Conservation (phyloP, 1,140 invertebrate genomes). For the Araneus ventricosus region DNA sequence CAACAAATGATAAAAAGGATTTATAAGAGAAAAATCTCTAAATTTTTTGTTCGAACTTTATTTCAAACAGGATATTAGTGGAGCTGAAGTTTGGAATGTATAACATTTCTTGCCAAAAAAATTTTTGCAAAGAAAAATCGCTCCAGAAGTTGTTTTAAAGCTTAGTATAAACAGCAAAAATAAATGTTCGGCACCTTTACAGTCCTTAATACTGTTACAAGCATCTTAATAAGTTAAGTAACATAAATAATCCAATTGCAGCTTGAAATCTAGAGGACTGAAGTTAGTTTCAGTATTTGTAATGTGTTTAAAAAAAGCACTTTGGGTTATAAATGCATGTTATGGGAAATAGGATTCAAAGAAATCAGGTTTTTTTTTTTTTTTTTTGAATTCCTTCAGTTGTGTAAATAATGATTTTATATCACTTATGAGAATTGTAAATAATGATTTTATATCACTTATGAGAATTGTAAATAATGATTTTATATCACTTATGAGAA, state of each 20-base stretch:
- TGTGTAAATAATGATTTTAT: no score
- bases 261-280: not conserved
- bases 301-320: no score
- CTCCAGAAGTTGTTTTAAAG: not conserved
- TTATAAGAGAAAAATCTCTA: not conserved
- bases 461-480: no score
- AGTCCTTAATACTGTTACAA: conserved; percentile 9
- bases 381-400: no score
- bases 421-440: no score
- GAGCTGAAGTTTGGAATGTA: conserved; percentile 22
- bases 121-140: not conserved
- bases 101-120: not conserved
- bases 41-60: not conserved
- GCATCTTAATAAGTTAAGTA: conserved; percentile 27
- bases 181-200: not conserved
- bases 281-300: no score
- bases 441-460: no score
- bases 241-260: conserved; percentile 18
- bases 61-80: not conserved
- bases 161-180: conserved; percentile 10
- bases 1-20: not conserved
- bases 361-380: no score
- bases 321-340: no score
- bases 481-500: no score
- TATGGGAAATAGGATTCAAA: no score